These are phyloP conservation scores for Sinocyclocheilus anophthalmus DNA, from an alignment of 2,113 vertebrate genomes.

Conservation along the genomic window DNA sequence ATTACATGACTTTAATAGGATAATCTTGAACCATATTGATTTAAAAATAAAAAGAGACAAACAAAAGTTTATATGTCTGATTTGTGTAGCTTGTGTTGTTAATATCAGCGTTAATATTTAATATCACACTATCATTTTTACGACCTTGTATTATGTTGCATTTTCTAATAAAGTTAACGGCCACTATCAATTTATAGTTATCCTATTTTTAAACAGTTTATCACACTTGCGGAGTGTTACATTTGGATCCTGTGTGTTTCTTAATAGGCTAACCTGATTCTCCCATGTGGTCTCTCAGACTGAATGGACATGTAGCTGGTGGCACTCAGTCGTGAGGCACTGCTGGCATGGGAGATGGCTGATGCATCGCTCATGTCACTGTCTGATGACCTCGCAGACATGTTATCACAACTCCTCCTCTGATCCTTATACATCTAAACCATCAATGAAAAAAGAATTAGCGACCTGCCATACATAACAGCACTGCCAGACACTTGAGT, in stretches of 20 bases:
- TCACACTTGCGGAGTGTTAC: not conserved
- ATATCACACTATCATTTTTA: too few species aligned
- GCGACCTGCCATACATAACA: not conserved
- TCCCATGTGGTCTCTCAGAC: conserved; percentile 90
- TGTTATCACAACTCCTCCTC: conserved; percentile 93
- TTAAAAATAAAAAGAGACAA: too few species aligned
- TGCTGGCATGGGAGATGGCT: conserved; percentile 94
- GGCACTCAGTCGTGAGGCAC: conserved; percentile 97
- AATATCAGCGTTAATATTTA: too few species aligned
- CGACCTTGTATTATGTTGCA: too few species aligned
- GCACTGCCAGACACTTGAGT: not conserved
- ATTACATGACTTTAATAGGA: too few species aligned
- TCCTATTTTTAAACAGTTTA: too few species aligned
- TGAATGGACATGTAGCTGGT: conserved; percentile 98
- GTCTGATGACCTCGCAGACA: conserved; percentile 94
- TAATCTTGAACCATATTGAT: too few species aligned
- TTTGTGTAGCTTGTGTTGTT: too few species aligned
- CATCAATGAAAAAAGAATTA: not conserved
- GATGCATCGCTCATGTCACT: conserved; percentile 95
- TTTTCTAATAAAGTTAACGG: too few species aligned
- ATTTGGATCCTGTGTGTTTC: not conserved
- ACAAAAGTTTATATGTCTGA: too few species aligned
- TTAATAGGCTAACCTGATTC: conserved; percentile 85
- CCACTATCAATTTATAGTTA: too few species aligned
- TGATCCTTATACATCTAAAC: conserved; percentile 85